Base-by-base conservation (phyloP, 2,888 invertebrate species). In the Taenaris catops region DNA sequence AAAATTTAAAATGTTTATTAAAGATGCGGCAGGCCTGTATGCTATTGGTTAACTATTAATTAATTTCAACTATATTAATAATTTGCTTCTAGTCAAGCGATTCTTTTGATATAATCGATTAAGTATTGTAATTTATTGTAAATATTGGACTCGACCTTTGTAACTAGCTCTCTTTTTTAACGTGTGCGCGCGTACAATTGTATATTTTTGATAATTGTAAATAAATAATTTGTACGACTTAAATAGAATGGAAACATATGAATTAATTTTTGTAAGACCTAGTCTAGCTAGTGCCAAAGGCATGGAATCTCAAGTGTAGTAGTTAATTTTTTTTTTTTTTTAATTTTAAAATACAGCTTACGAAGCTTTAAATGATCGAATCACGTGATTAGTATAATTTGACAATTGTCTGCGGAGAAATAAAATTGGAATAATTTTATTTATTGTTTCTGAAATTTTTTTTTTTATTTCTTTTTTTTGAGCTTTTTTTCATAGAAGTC, bases 221-320 rank as follows among this genome's bases (percentile, higher is more conserved):
- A 48, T 27, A 31, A 19, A 10, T 12, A 28, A 9, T 19, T 8
- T 17, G 7, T n/a, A n/a, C 8, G 6, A 8, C 12, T 11, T 21
- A 12, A 14, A 21, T 21, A 14, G n/a, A n/a, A n/a, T n/a, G n/a
- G 10, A 8, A 6, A 9, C 20, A 14, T 24, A 6, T 24, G 4
- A 16, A 32, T 5, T 20, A 10, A 6, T 11, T 7, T 24, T 12
- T 49, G 49, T 50, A 53, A 51, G 53, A 53, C 51, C 70, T 78
- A 78, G 79, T 79, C 72, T 63, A 54, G 55, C 53, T 58, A 58
- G 74, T 74, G 81, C 78, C 81, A 78, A 78, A 78, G 79, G 80
- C 80, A 72, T 68, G 42, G 72, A 78, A 80, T 81, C 81, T 81
- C 84, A 55, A 60, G n/a, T n/a, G n/a, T 54, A 56, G 51, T 58